These are phyloP conservation scores for Diadema setosum DNA, from an alignment of 35 echinoderm and acorn worm genomes.

Conservation along the genomic window DNA sequence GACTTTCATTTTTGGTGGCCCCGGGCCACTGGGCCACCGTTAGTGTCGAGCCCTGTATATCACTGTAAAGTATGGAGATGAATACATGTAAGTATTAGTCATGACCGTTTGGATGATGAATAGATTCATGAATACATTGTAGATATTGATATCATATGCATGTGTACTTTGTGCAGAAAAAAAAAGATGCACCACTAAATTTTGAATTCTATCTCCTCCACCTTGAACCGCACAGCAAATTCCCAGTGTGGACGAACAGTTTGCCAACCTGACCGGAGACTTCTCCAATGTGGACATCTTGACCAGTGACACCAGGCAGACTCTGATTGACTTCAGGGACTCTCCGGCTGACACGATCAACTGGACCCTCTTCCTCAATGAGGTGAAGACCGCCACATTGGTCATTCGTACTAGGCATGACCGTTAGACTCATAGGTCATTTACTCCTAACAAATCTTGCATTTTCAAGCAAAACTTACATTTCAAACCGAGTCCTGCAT, in stretches of 20 bases:
- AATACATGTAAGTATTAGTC: not conserved
- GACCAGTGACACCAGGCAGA: slow-evolving; percentile 10
- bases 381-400: no score
- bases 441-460: no score
- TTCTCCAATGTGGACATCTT: slow-evolving; percentile 65
- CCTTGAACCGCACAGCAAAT: slow-evolving; percentile 51
- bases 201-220: not conserved
- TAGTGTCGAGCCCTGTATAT: no score
- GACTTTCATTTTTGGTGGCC: no score
- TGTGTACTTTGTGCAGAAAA: not conserved
- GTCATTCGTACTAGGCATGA: no score
- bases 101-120: not conserved
- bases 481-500: no score
- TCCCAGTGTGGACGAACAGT: slow-evolving; percentile 54
- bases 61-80: not conserved
- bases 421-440: no score
- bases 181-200: no score
- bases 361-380: slow-evolving; percentile 35
- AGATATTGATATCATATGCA: not conserved
- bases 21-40: no score
- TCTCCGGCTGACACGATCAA: slow-evolving; percentile 43
- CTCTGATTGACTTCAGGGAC: slow-evolving; percentile 60
- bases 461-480: no score
- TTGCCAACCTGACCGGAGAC: slow-evolving; percentile 66
- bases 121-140: not conserved